Percentiles rank a stretch among this genome's conserved stretches.
These are phyloP conservation scores for Leptopterna dolabrata DNA, from an alignment of 2,888 invertebrate species.

Conservation along the genomic window DNA sequence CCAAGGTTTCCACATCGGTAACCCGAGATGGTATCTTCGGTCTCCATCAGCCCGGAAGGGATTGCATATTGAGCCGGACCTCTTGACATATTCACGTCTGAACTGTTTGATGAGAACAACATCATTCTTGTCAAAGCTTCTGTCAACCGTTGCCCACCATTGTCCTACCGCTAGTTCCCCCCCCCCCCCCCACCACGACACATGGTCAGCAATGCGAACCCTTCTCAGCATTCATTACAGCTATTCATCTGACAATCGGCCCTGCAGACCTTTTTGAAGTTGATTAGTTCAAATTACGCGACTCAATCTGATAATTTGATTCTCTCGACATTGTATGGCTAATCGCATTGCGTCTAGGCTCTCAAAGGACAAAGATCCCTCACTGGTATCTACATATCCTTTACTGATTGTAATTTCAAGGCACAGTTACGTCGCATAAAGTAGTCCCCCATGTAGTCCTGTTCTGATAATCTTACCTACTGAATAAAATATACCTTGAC, in stretches of 20 bases:
- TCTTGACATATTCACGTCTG: neutral
- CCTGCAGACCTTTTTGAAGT: neutral
- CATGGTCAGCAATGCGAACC: neutral
- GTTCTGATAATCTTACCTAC: no score
- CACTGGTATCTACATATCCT: neutral
- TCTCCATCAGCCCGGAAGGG: neutral
- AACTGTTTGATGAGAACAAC: neutral
- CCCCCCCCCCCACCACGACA: neutral
- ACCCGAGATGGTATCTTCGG: neutral
- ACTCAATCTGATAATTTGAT: slow-evolving; percentile 15
- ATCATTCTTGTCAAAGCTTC: neutral
- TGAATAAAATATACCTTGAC: no score
- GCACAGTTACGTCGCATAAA: neutral
- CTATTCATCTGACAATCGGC: neutral
- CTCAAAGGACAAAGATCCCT: neutral
- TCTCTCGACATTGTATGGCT: neutral
- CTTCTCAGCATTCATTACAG: neutral
- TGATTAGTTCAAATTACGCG: neutral
- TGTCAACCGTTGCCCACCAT: neutral
- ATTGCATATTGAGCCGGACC: neutral
- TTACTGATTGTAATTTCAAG: neutral
- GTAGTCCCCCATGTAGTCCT: no score
- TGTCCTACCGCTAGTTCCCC: neutral
- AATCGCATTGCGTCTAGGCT: neutral
- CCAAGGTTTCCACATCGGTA: neutral